These are phyloP conservation scores for Pyralis farinalis DNA, from an alignment of 2,888 invertebrate genomes.

Conservation along the genomic window DNA sequence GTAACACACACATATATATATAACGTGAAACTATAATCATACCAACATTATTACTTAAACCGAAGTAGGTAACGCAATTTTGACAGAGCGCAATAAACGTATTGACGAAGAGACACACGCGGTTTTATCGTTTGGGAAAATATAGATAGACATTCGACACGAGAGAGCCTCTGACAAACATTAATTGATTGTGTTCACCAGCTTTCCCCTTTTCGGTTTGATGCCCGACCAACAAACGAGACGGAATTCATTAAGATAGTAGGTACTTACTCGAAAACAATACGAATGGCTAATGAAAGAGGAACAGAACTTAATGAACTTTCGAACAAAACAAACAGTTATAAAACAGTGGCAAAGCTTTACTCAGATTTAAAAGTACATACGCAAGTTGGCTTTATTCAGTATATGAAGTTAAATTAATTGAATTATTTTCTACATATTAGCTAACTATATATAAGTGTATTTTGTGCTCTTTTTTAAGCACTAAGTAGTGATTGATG, in stretches of 20 bases:
- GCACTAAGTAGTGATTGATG: no score
- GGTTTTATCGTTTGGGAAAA: neutral
- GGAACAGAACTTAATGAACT: neutral
- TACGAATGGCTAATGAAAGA: neutral
- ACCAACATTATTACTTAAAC: neutral
- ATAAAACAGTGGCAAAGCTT: no score
- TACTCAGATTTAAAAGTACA: no score
- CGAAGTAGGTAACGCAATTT: neutral
- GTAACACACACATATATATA: no score
- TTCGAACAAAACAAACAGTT: no score
- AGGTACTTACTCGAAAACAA: neutral
- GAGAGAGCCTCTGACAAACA: neutral
- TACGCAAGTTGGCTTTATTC: no score
- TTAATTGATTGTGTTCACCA: neutral
- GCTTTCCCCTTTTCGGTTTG: neutral
- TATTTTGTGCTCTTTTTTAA: no score
- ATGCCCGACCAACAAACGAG: conserved; percentile 1
- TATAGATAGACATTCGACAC: neutral
- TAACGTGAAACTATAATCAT: no score
- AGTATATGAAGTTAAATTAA: no score
- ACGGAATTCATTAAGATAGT: conserved; percentile 1
- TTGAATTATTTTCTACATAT: no score
- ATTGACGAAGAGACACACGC: neutral
- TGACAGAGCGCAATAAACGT: conserved; percentile 5
- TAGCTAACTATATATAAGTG: no score